Percentiles rank a stretch among this genome's conserved stretches.
Conservation (phyloP, 1,140 invertebrate species). For the Leptinotarsa undecemlineata region DNA sequence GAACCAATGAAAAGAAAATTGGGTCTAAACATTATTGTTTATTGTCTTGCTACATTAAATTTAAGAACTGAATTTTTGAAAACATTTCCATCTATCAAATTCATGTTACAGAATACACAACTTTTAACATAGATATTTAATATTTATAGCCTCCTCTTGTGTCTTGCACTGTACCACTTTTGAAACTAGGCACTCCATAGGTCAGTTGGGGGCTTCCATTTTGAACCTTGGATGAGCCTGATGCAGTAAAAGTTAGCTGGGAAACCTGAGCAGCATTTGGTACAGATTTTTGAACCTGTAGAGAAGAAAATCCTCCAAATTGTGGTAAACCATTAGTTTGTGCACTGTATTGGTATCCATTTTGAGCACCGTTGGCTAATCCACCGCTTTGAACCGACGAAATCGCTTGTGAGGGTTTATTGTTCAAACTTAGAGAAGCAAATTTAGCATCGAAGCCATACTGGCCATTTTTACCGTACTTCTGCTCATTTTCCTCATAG, state of each 20-base stretch:
- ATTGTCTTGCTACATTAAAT: no score
- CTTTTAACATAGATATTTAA: background rate
- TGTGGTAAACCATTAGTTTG: background rate
- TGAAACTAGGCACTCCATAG: background rate
- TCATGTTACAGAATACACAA: no score
- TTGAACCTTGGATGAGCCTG: background rate
- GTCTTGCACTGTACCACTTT: slow-evolving; percentile 14
- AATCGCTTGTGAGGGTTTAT: no score
- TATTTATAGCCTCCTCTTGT: slow-evolving; percentile 14
- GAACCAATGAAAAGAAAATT: no score
- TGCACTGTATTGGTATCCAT: no score
- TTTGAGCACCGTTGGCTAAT: no score
- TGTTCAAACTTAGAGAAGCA: background rate
- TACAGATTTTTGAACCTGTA: background rate
- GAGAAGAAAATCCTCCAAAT: slow-evolving; percentile 4
- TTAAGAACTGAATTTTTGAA: no score
- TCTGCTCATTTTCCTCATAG: background rate
- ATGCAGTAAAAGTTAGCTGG: background rate
- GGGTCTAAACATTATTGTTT: no score
- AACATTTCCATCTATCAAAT: no score
- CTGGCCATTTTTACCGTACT: background rate
- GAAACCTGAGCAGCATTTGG: background rate
- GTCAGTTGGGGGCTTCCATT: background rate
- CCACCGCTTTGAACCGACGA: no score
- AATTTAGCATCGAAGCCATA: background rate